Evolutionary conservation across 2,113 vertebrate genomes (phyloP).

Genomic region (Lycocorax pyrrhopterus): DNA sequence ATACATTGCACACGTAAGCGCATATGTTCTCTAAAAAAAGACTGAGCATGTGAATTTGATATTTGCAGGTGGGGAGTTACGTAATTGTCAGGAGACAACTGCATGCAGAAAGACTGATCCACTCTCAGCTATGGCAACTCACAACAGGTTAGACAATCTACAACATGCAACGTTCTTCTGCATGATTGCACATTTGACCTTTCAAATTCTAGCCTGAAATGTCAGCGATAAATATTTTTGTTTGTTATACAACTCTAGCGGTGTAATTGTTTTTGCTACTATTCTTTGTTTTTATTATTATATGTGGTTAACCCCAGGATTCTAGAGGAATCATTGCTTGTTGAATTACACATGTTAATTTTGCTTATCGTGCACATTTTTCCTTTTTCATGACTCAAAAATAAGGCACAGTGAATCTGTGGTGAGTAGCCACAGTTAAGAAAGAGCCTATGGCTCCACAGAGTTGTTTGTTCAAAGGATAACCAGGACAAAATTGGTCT

Average conservation of each 20-base stretch:
- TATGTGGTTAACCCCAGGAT: constrained; percentile 7
- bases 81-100: background rate
- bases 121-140: background rate
- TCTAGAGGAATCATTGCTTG: background rate
- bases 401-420: background rate
- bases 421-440: background rate
- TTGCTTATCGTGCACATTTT: background rate
- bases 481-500: background rate
- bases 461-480: background rate
- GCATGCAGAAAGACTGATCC: background rate
- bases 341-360: background rate
- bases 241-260: background rate
- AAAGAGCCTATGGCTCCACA: background rate
- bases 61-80: background rate
- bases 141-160: background rate
- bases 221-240: background rate
- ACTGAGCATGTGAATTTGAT: background rate
- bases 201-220: constrained; percentile 15
- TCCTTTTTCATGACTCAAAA: background rate
- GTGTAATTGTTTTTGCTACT: background rate
- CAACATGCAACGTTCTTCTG: background rate
- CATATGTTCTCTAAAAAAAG: background rate
- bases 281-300: background rate
- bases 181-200: background rate
- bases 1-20: background rate